Base-by-base conservation (phyloP, 1,140 invertebrate genomes). In the Lucilia cuprina region DNA sequence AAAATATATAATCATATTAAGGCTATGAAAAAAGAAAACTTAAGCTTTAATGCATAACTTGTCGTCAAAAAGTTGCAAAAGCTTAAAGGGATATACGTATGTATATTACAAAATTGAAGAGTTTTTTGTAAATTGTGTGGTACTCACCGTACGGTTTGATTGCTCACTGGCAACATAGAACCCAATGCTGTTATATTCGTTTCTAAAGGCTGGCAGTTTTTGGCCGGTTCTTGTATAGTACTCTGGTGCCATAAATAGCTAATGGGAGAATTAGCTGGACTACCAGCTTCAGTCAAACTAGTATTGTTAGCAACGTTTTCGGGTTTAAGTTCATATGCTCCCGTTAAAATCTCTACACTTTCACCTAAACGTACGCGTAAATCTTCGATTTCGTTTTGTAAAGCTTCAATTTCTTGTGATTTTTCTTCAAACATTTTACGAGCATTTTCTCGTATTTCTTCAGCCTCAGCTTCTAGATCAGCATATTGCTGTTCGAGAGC, bases 401-500 rank as follows among this genome's bases (percentile, higher is more conserved):
- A 87, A 17, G 91, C 87, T 10, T 87, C 87, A 10, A 95, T 94
- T 87, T 94, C 93, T 83, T 92, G 88, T 3, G 93, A 92, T 86
- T 93, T 91, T 82, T 91, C 88, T 50, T 91, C 89, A 0, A 91
- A 86, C 85, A 91, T 88, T 34, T 85, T 86, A 25, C 88, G 83
- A 0, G 89, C 87, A 34, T 86, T 89, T n/a, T 86, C 85, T 8
- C 89, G 89, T 34, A 90, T 93, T 47, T 93, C 92, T 41, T 94
- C 93, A 86, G 93, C 94, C 88, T 96, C 95, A 12, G 94, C 93
- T 88, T 96, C 95, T 5, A 96, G 91, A 87, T 95, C 94, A 0
- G 93, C 92, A 86, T 96, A 95, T 91, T 95, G 93, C 87, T 94
- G 94, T 90, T 97, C 96, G 34, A 96, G 91, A 86, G 93, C 93